Base-by-base conservation (phyloP, 2,797 vertebrate species). In the Takifugu ocellatus region DNA sequence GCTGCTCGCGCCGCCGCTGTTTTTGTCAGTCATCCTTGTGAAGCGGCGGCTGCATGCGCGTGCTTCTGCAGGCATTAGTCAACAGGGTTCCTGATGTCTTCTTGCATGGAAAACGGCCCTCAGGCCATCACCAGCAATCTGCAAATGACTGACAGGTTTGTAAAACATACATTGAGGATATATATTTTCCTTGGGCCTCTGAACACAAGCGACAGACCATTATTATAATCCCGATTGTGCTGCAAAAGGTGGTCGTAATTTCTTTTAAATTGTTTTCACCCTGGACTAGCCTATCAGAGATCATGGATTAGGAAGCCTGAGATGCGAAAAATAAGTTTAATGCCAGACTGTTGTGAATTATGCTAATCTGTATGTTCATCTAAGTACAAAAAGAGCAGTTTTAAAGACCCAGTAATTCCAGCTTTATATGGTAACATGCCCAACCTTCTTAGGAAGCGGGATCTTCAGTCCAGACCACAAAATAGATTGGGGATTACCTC, bases 401-500 rank as follows among this genome's bases (percentile, higher is more conserved):
- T 46, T 17, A 43, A 59, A 80, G 33, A 33, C 33, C 33, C 7
- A 12, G 33, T 33, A 33, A 54, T 25, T 36, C 17, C 49, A 46
- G 16, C 51, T 74, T 70, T 60, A 56, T 57, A 51, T 2, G 33
- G n/a, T 45, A 63, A 57, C 59, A 63, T 63, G 56, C 56, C 68
- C 66, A 70, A 65, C 58, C 61, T 69, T 78, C 77, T 63, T 59
- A 63, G 26, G 66, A 57, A 65, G 63, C 66, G 68, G 74, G 78
- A 83, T 85, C 82, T 79, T 79, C 69, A 72, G 66, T 46, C 57
- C 56, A 4, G 5, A 25, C 82, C 70, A 70, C 66, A 51, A 82
- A 88, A 87, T 77, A 87, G 85, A 89, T 82, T 81, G 73, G 68
- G 86, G 90, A 92, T 92, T 92, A 91, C 82, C 85, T 71, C 44